Evolutionary conservation across 2,888 invertebrate species (phyloP), one percentile per base, ranked within the genome.

Genomic region (Punctoribates punctum): DNA sequence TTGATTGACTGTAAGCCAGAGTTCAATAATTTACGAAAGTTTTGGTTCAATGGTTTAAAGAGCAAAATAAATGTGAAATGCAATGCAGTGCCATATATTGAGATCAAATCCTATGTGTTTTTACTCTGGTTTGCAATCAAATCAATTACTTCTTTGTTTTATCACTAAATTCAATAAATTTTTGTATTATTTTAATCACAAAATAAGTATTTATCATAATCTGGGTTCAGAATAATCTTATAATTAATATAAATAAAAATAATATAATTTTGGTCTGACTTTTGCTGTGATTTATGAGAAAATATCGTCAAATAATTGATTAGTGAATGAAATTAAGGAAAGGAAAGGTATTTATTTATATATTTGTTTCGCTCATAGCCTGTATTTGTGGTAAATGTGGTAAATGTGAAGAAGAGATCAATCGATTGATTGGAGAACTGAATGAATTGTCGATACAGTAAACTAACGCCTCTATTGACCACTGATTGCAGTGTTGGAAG

Each of bases 381-480:
- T 42, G 8, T 42, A 42, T 42, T 42, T 9, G 42, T 42, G 13
- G 42, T 42, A 42, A 42, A 42, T 42, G 42, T n/a, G n/a, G n/a
- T n/a, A n/a, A n/a, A n/a, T n/a, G n/a, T n/a, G 1, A 42, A 9
- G 8, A 13, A 5, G 11, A 42, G 11, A 42, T 42, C 17, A 57
- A 57, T 20, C 20, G 25, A 25, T 57, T 25, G 25, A 9, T 23
- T 25, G 1, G 20, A 65, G 34, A 65, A 65, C 38, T 65, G 65
- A 65, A 65, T 65, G 65, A 65, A 34, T 23, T 65, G 65, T 38
- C 29, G 65, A 34, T 65, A 65, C 65, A 65, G 34, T 34, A 65
- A 65, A 65, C 20, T 65, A 34, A 65, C 38, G 17, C 15, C 65
- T 34, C 9, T 65, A 27, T 20, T 65, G 65, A 65, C 34, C 34